A percentile compares a stretch with the other conserved stretches of the same genome.
Conservation (phyloP, 2,797 vertebrate genomes). For the Emys orbicularis region DNA sequence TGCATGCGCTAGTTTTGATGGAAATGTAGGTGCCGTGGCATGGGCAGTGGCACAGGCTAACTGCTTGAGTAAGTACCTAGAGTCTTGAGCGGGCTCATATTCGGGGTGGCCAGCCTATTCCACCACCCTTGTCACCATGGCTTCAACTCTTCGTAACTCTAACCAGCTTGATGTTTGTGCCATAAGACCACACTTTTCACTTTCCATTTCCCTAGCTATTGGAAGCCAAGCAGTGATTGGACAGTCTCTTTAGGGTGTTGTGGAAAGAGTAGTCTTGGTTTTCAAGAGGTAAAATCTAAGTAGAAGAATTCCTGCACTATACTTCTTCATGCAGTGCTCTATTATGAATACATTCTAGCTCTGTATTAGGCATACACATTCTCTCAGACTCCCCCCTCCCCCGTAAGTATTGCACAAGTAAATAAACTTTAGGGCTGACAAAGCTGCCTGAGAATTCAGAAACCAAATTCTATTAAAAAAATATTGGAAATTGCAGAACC, state of each 20-base stretch:
- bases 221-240: constrained; percentile 32
- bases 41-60: too few relatives aligned
- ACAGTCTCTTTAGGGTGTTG: constrained; percentile 41
- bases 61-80: neutral
- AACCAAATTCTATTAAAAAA: neutral
- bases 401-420: constrained; percentile 64
- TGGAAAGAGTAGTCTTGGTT: constrained; percentile 49
- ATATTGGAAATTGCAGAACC: constrained; percentile 70
- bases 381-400: neutral
- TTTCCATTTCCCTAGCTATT: neutral
- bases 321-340: neutral
- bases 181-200: constrained; percentile 4
- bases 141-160: neutral
- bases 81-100: neutral
- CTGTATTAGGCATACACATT: constrained; percentile 40
- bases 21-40: neutral
- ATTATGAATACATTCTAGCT: neutral
- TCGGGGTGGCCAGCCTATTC: neutral
- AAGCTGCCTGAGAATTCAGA: neutral
- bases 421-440: constrained; percentile 32
- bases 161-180: neutral
- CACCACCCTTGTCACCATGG: too few relatives aligned
- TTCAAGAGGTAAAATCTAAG: neutral
- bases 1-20: neutral
- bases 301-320: neutral